phyloP scores from a whole-genome alignment of 2,113 vertebrate genomes.

The Lasiurus borealis region DNA sequence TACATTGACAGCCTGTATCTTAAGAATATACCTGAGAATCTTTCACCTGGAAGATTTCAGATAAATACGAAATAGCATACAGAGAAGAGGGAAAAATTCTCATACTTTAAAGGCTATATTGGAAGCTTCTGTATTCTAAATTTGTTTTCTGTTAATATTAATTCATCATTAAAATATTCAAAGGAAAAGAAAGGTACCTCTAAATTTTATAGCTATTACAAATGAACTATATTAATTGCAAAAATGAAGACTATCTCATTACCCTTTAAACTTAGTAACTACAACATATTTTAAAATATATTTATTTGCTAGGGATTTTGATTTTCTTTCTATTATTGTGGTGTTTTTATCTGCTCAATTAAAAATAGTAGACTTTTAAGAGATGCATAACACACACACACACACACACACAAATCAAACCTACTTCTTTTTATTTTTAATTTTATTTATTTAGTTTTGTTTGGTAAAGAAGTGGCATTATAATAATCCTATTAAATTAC shows the following conservation, averaged over 20 bases:
- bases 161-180: neutral
- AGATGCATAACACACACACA: neutral
- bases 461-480: neutral
- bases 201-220: neutral
- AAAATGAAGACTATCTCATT: neutral
- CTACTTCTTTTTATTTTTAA: neutral
- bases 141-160: slow-evolving; percentile 19
- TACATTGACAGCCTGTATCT: neutral
- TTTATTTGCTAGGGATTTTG: neutral
- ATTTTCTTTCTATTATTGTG: neutral
- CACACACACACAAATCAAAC: neutral
- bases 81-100: neutral
- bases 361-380: neutral
- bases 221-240: neutral
- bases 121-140: neutral
- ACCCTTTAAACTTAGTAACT: neutral
- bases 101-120: neutral
- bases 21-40: neutral
- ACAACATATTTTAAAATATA: neutral
- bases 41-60: neutral
- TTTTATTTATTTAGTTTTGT: neutral
- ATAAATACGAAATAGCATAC: neutral
- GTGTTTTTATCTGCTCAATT: neutral
- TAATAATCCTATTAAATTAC: neutral
- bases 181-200: neutral